Evolutionary conservation across 2,888 invertebrate genomes (phyloP), one percentile per base, ranked within the genome.

Genomic region (Leptinotarsa tumamoca): DNA sequence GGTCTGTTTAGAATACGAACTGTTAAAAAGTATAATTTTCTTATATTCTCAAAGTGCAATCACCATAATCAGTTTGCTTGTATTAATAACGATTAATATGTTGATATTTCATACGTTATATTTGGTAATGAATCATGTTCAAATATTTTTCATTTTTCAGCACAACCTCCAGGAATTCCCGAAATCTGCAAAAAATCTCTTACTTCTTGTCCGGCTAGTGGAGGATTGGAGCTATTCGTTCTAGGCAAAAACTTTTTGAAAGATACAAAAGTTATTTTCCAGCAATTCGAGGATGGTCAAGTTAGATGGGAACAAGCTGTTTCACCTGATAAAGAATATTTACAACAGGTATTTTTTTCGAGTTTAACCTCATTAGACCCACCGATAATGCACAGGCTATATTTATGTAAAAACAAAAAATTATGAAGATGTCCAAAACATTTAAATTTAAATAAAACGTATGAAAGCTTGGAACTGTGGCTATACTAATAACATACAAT

Each of bases 211-310:
- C 94, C 95, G 10, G 94, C 94, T 4, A 91, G 91, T 70, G 97
- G 96, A 10, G 96, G 96, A 1, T 88, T 94, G 76, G 96, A 97
- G 87, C 90, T 97, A 70, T 96, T 96, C 88, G 93, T 97, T 63
- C 92, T 97, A 77, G 97, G 97, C 52, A 97, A 97, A 89, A 97
- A 97, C 89, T 97, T 97, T 88, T 91, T 96, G 67, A 97, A 97
- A 89, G 97, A 97, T 89, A 96, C 96, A 7, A 92, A 94, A 81
- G 94, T 97, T 17, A 92, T 95, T 80, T 96, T 97, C 89, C 92
- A 94, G 84, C 89, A 91, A 82, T 88, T 82, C 51, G 90, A 91
- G 79, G 90, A 92, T 80, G 89, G 90, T 77, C 89, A 90, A 85
- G 87, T 90, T 81, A 88, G 91, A 61, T 96, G 96, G 96, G 95